Conservation (phyloP, 2,888 invertebrate species). For the Polyommatus icarus region DNA sequence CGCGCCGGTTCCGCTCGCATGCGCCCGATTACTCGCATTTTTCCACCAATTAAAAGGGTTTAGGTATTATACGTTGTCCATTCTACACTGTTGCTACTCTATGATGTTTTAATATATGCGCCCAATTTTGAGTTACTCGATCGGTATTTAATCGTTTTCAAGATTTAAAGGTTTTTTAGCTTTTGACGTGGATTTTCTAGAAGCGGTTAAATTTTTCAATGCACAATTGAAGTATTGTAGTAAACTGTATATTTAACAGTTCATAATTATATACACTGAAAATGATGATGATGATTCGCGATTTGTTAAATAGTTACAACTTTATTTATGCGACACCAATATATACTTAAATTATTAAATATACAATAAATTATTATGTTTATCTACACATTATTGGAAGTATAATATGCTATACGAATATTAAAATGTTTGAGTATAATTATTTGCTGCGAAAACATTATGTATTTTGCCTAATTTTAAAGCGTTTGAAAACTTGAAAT, state of each 20-base stretch:
- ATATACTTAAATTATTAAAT: slow-evolving; percentile 10
- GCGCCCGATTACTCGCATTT: slow-evolving; percentile 48
- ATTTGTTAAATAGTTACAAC: neutral
- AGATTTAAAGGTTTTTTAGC: no score
- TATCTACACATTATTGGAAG: slow-evolving; percentile 21
- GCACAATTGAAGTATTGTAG: neutral
- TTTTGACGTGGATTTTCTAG: neutral
- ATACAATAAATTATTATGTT: slow-evolving; percentile 24
- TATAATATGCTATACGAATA: neutral
- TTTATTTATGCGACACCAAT: slow-evolving; percentile 3
- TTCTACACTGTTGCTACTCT: neutral
- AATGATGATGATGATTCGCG: neutral
- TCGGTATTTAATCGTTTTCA: no score
- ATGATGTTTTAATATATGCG: neutral
- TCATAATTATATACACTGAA: neutral
- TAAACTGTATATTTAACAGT: neutral
- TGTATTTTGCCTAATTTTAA: neutral
- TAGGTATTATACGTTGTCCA: neutral
- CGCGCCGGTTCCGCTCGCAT: slow-evolving; percentile 68
- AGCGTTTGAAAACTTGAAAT: neutral
- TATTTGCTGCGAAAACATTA: neutral
- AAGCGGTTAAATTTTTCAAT: neutral
- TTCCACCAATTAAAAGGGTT: slow-evolving; percentile 36
- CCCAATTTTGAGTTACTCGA: neutral
- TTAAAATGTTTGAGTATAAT: neutral